These are phyloP conservation scores for Xerus rutilus DNA, from an alignment of 2,797 vertebrate genomes.

Conservation along the genomic window DNA sequence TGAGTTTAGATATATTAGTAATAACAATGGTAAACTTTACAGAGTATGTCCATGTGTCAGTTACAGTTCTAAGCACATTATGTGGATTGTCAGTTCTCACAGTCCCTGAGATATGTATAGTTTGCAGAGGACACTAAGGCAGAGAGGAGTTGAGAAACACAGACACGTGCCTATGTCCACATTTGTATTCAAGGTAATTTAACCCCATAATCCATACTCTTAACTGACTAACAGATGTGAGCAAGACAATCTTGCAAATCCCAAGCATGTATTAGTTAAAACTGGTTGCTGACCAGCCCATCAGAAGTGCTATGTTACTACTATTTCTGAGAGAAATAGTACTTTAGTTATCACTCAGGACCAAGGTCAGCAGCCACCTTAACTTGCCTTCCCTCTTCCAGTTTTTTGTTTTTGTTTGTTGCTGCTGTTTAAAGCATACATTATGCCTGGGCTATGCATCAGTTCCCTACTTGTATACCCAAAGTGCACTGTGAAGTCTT, in stretches of 20 bases:
- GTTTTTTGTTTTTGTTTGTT: background rate
- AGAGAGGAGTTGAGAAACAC: background rate
- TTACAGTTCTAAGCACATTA: background rate
- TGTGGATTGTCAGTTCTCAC: constrained; percentile 51
- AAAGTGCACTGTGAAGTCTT: background rate
- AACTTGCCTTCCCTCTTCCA: background rate
- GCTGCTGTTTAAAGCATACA: background rate
- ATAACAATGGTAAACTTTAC: constrained; percentile 38
- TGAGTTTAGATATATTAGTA: background rate
- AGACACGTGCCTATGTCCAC: background rate
- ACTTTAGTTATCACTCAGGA: constrained; percentile 43
- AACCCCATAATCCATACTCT: background rate
- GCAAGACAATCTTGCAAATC: background rate
- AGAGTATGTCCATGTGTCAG: background rate
- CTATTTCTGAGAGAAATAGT: background rate
- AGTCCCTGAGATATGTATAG: background rate
- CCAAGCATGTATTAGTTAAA: background rate
- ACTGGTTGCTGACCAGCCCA: background rate
- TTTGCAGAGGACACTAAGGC: background rate
- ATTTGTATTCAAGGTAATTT: constrained; percentile 24
- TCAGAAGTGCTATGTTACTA: background rate
- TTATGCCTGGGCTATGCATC: background rate
- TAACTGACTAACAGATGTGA: background rate
- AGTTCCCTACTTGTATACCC: constrained; percentile 5
- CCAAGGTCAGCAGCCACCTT: constrained; percentile 17